Base-by-base conservation (phyloP, 2,113 vertebrate species). In the Scytalopus superciliaris region DNA sequence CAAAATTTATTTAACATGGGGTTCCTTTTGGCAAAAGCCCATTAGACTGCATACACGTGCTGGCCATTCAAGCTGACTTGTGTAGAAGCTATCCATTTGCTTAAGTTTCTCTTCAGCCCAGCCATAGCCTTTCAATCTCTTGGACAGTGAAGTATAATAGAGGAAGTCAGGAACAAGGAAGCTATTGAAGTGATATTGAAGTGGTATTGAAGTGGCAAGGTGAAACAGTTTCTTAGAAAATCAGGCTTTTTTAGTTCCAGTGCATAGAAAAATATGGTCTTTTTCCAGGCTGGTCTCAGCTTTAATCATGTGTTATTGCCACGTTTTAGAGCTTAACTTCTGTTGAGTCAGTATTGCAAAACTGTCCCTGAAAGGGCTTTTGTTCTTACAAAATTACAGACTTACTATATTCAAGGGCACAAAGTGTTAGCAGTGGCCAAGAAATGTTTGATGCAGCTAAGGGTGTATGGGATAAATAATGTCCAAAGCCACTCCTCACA, bases 151-250 rank as follows among this genome's bases (percentile, higher is more conserved):
- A 78, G 25, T 73, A 27, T 45, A 33, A 35, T 3, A 72, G 63
- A 85, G 3, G 15, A 62, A 55, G 5, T 74, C 45, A 93, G 18
- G 21, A 77, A 77, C 5, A n/a, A 59, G 24, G 31, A 84, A 84
- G 42, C n/a, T 57, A n/a, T n/a, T n/a, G n/a, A n/a, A n/a, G n/a
- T n/a, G n/a, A n/a, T n/a, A n/a, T n/a, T n/a, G n/a, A n/a, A n/a
- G n/a, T n/a, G 14, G 6, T 39, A 15, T 62, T 90, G 28, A 19
- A 73, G 10, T 80, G 33, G 24, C 45, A 93, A 76, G 63, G n/a
- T 90, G 50, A 93, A 86, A 76, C 15, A 86, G 74, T 40, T 79
- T 84, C 47, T 84, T 91, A 80, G 72, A 92, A 95, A 84, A 93
- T 67, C 30, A 42, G n/a, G 8, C 16, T 75, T 84, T 83, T 62